Evolutionary conservation across 2,113 vertebrate species (phyloP), one percentile per base, ranked within the genome.

Genomic region (Smithornis capensis): DNA sequence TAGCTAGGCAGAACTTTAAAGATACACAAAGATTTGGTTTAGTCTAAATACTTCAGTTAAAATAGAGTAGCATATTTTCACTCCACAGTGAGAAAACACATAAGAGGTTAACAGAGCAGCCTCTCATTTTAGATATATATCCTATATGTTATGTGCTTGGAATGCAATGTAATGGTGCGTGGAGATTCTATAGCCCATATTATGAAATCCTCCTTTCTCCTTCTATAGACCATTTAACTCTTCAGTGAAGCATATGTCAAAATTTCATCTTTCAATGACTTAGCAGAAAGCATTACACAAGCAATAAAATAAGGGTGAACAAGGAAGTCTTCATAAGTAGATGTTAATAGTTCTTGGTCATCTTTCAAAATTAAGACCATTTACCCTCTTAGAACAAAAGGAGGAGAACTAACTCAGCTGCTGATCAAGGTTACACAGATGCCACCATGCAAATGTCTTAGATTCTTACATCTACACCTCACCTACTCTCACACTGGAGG

Each of bases 241-340:
- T 89, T 95, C 86, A 74, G 38, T 64, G 86, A 92, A 92, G 83
- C 88, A 86, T 80, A 69, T 56, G 53, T 25, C 73, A 87, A 56
- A 83, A 63, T 88, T 29, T 85, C 59, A 81, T 86, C 71, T 94
- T 93, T 83, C 83, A 83, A 19, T 35, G 42, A 67, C 53, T 47
- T 83, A 70, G 59, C 83, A 87, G 63, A 93, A 93, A 92, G 42
- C 45, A 80, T 93, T 92, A 92, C 50, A 77, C 18, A 83, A 92
- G 90, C 53, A 86, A 92, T 93, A 94, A 96, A 93, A 49, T 73
- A 76, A 45, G 47, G 42, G 15, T 19, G 74, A 93, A 62, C 22
- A 65, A 63, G 52, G 64, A 85, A 80, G 14, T 67, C 83, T 90
- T 63, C 35, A 19, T 89, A 93, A 90, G 68, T 67, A 47, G 27